These are phyloP conservation scores for Melanerpes aurifrons DNA, from an alignment of 2,113 vertebrate species.

Conservation along the genomic window DNA sequence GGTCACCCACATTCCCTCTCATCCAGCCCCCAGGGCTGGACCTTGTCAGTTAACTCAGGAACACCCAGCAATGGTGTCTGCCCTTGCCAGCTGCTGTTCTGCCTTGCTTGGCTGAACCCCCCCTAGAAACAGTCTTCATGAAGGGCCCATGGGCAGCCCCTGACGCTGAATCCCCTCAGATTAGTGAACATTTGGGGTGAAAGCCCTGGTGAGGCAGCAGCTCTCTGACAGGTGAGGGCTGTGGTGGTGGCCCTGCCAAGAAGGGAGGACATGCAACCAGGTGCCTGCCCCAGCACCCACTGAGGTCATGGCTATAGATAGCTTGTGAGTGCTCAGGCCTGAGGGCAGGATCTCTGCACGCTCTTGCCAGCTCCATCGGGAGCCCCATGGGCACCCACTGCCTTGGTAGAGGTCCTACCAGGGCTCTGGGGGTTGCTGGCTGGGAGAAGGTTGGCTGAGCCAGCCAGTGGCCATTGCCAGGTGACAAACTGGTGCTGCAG, in stretches of 20 bases:
- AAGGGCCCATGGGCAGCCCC: conserved; percentile 5
- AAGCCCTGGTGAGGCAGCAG: neutral
- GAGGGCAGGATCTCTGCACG: neutral
- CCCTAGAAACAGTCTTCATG: neutral
- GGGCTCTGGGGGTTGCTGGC: neutral
- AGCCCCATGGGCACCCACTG: neutral
- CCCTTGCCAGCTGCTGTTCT: neutral
- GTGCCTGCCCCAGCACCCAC: neutral
- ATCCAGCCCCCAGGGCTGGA: neutral
- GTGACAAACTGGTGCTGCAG: neutral
- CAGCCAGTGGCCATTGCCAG: rapidly evolving
- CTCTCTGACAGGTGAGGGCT: neutral
- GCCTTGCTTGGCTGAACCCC: neutral
- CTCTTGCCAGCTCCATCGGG: neutral
- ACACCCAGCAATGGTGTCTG: neutral
- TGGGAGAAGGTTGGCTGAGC: neutral
- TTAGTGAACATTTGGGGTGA: conserved; percentile 1
- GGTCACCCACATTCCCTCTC: neutral
- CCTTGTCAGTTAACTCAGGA: neutral
- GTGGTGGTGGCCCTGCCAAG: neutral
- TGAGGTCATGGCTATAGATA: conserved; percentile 63
- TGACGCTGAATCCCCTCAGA: conserved; percentile 12
- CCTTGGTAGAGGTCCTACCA: rapidly evolving
- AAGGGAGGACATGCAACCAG: neutral
- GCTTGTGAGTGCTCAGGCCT: neutral